Evolutionary conservation across 2,113 vertebrate species (phyloP).

Genomic region (Sylvilagus bachmani): DNA sequence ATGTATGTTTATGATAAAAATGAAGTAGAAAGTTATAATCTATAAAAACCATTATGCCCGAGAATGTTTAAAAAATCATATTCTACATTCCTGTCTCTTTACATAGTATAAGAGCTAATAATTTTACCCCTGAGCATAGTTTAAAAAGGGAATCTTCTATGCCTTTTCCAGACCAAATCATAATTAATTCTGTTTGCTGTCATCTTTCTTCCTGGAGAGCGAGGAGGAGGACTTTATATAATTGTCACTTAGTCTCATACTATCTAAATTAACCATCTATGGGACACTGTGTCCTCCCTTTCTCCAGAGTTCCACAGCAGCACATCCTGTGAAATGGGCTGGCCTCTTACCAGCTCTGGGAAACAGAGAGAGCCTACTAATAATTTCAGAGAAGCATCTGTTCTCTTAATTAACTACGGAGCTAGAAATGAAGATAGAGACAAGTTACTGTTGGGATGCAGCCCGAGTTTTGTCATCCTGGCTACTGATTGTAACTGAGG

Average conservation of each 20-base stretch:
- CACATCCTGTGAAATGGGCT: neutral
- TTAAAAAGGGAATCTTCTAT: neutral
- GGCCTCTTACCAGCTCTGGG: neutral
- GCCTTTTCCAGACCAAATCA: neutral
- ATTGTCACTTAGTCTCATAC: neutral
- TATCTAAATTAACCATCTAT: neutral
- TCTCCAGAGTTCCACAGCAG: neutral
- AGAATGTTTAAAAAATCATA: neutral
- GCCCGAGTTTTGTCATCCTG: constrained; percentile 1
- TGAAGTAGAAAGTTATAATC: neutral
- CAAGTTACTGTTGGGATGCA: neutral
- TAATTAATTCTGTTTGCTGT: neutral
- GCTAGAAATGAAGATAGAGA: neutral
- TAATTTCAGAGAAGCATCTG: neutral
- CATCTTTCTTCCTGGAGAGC: neutral
- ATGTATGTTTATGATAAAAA: neutral
- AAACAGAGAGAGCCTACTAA: neutral
- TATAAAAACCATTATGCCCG: neutral
- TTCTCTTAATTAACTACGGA: neutral
- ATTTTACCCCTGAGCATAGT: neutral
- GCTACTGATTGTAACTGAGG: neutral
- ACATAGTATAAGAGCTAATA: neutral
- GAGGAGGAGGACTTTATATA: neutral
- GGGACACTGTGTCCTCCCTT: neutral
- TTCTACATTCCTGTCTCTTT: neutral